Conservation (phyloP, 2,888 invertebrate species). For the Brachyptera putata region DNA sequence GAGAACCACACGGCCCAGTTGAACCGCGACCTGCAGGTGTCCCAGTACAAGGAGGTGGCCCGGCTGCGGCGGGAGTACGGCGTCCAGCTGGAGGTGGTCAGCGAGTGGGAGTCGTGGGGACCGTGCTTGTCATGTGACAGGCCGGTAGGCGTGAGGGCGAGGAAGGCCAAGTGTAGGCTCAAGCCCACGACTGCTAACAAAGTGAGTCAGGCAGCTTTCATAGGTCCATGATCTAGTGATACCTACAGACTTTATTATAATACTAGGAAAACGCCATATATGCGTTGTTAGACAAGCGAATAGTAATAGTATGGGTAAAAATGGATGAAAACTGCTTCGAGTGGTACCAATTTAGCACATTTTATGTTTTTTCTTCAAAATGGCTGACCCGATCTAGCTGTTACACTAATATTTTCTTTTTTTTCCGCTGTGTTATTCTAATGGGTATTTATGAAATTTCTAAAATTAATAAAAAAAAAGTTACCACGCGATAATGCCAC, state of each 20-base stretch:
- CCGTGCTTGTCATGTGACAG: conserved; percentile 48
- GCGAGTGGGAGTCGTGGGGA: conserved; percentile 52
- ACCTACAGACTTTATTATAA: not conserved
- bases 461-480: too few species aligned
- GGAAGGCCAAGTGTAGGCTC: conserved; percentile 51
- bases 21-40: conserved; percentile 11
- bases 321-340: too few species aligned
- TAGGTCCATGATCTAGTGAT: conserved; percentile 13
- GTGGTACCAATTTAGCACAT: too few species aligned
- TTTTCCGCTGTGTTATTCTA: too few species aligned
- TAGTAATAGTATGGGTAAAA: too few species aligned
- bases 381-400: too few species aligned
- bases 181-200: conserved; percentile 38
- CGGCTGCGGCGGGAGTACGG: not conserved
- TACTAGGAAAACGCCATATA: too few species aligned
- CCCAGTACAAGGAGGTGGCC: not conserved
- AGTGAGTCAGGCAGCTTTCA: conserved; percentile 18
- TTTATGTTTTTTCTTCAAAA: too few species aligned
- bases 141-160: conserved; percentile 43
- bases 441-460: too few species aligned
- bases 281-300: too few species aligned
- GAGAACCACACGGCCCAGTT: conserved; percentile 47
- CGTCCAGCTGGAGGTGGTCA: conserved; percentile 5
- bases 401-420: too few species aligned
- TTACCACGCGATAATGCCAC: too few species aligned